These are phyloP conservation scores for Nematostella vectensis DNA, from an alignment of 92 coral and sea anemone genomes.

Conservation along the genomic window DNA sequence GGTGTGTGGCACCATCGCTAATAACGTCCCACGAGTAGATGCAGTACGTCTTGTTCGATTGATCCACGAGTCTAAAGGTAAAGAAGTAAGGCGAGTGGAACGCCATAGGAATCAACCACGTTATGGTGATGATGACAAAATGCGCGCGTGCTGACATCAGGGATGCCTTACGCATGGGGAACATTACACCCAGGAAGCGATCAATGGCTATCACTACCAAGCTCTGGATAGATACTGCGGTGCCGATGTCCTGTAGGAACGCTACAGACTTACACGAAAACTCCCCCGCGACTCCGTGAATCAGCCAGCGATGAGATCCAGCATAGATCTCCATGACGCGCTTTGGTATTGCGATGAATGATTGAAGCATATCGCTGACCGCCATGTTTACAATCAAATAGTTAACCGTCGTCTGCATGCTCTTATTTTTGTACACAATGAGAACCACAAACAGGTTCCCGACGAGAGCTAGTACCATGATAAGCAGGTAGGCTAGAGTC, in stretches of 20 bases:
- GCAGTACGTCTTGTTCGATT: conserved; percentile 6
- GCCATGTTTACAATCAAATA: conserved; percentile 62
- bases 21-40: conserved; percentile 23
- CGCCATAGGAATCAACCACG: conserved; percentile 31
- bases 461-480: conserved; percentile 23
- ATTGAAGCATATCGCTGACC: conserved; percentile 40
- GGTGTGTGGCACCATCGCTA: conserved; percentile 1
- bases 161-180: conserved; percentile 40
- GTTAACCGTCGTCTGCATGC: conserved; percentile 50
- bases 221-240: conserved; percentile 55
- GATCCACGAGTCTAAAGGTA: conserved; percentile 19
- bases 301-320: conserved; percentile 24
- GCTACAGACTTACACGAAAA: conserved; percentile 31
- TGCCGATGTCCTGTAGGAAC: conserved; percentile 40
- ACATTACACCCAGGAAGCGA: conserved; percentile 47
- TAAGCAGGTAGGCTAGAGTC: conserved; percentile 30
- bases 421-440: conserved; percentile 38
- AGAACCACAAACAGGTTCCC: conserved; percentile 40
- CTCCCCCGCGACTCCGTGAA: conserved; percentile 34
- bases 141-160: conserved; percentile 18
- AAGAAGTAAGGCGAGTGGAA: conserved; percentile 43
- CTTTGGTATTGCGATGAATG: conserved; percentile 33
- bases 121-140: conserved; percentile 10
- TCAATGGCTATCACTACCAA: conserved; percentile 49
- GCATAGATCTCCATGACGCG: conserved; percentile 14